Evolutionary conservation across 2,113 vertebrate species (phyloP), one percentile per base, ranked within the genome.

Genomic region (Xenus cinereus): DNA sequence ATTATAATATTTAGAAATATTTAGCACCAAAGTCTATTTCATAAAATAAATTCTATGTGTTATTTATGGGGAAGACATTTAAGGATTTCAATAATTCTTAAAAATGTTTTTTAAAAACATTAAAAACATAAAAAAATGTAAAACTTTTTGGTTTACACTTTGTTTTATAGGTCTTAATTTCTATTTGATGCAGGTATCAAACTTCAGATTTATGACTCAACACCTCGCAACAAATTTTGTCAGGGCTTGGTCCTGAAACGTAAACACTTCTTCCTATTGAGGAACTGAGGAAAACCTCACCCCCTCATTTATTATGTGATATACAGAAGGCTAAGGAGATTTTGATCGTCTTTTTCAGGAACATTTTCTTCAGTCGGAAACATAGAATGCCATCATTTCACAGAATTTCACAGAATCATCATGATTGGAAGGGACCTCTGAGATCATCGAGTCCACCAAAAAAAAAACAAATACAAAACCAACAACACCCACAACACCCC

Each of bases 351-450:
- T 97, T 96, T 97, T 97, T 97, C 96, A 98, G 98, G 97, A 98
- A 98, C 97, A 98, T 98, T 98, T 98, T 98, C 97, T 97, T 98
- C 97, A 97, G 97, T 92, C 98, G 98, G 98, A 98, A 98, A 98
- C 98, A 98, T 99, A 98, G 98, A 98, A 99, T 98, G 98, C 98
- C 98, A 98, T 98, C 97, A 96, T 98, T n/a, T n/a, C n/a, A n/a
- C n/a, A n/a, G n/a, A n/a, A n/a, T n/a, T n/a, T n/a, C n/a, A n/a
- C n/a, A n/a, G n/a, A n/a, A n/a, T n/a, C n/a, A n/a, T n/a, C n/a
- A n/a, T n/a, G n/a, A n/a, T n/a, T n/a, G n/a, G n/a, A n/a, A n/a
- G n/a, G n/a, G n/a, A n/a, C n/a, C n/a, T n/a, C n/a, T n/a, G n/a
- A n/a, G n/a, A n/a, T n/a, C n/a, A n/a, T n/a, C n/a, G n/a, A n/a